Evolutionary conservation across 2,113 vertebrate genomes (phyloP).

Genomic region (Brachirus orientalis): DNA sequence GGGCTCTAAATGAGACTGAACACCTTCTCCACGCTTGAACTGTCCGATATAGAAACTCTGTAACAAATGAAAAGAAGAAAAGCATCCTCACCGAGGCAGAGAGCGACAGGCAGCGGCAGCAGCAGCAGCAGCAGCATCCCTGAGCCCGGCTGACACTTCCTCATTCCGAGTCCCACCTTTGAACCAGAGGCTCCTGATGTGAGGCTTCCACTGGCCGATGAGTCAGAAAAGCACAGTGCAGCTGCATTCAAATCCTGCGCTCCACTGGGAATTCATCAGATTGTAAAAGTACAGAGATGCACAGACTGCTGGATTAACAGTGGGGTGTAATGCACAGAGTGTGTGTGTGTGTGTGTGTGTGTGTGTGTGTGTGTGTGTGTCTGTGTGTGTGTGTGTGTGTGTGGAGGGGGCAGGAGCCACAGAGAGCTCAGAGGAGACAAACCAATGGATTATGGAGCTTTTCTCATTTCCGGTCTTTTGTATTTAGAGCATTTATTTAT

Average conservation of each 20-base stretch:
- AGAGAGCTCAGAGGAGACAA: slow-evolving; percentile 43
- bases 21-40: no score
- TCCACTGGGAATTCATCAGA: slow-evolving; percentile 60
- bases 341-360: slow-evolving; percentile 50
- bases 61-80: not conserved
- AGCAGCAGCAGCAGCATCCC: not conserved
- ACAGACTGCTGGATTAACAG: slow-evolving; percentile 71
- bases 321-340: slow-evolving; percentile 47
- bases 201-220: slow-evolving; percentile 26
- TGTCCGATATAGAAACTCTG: no score
- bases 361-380: slow-evolving; percentile 30
- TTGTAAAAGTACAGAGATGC: slow-evolving; percentile 57
- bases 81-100: slow-evolving; percentile 73
- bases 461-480: slow-evolving; percentile 77
- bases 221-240: slow-evolving; percentile 42
- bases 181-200: slow-evolving; percentile 37
- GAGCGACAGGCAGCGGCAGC: slow-evolving; percentile 61
- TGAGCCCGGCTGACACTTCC: slow-evolving; percentile 51
- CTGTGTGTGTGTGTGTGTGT: slow-evolving; percentile 22
- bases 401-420: slow-evolving; percentile 29
- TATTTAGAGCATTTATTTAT: slow-evolving; percentile 67
- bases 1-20: no score
- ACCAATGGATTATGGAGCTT: slow-evolving; percentile 78
- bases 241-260: slow-evolving; percentile 37
- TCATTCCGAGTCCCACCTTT: slow-evolving; percentile 44